A percentile compares a stretch with the other conserved stretches of the same genome.
Evolutionary conservation across 1,140 invertebrate genomes (phyloP).

Genomic region (Coboldia fuscipes): DNA sequence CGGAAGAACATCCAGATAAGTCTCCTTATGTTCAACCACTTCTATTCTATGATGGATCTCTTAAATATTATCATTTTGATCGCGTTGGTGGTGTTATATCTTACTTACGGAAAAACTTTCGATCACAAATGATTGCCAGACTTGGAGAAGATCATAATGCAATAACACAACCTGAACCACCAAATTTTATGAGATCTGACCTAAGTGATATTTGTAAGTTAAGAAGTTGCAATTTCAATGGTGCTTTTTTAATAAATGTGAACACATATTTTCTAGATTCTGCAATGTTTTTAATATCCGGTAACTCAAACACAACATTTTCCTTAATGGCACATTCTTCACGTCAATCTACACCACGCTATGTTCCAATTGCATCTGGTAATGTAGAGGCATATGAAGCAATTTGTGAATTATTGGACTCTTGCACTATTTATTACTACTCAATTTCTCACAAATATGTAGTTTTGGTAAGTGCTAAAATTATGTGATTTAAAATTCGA

Average conservation of each 20-base stretch:
- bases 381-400: conserved; percentile 9
- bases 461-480: conserved; percentile 10
- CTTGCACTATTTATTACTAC: conserved; percentile 18
- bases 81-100: conserved; percentile 45
- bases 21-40: conserved; percentile 9
- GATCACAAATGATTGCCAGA: conserved; percentile 23
- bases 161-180: conserved; percentile 17
- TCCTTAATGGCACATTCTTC: background rate
- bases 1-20: conserved; percentile 11
- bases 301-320: conserved; percentile 1
- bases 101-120: conserved; percentile 38
- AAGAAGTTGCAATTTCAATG: background rate
- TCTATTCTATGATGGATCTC: conserved; percentile 34
- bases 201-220: conserved; percentile 10
- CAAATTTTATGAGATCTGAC: conserved; percentile 6
- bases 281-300: conserved; percentile 5
- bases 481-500: background rate
- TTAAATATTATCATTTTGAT: conserved; percentile 41
- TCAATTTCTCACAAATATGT: conserved; percentile 20
- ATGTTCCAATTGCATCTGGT: conserved; percentile 4
- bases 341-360: background rate
- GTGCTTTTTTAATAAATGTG: background rate
- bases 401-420: conserved; percentile 15
- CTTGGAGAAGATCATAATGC: conserved; percentile 25
- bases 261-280: conserved; percentile 1